These are phyloP conservation scores for Drosophila longiperda DNA, from an alignment of 2,888 invertebrate species.

Conservation along the genomic window DNA sequence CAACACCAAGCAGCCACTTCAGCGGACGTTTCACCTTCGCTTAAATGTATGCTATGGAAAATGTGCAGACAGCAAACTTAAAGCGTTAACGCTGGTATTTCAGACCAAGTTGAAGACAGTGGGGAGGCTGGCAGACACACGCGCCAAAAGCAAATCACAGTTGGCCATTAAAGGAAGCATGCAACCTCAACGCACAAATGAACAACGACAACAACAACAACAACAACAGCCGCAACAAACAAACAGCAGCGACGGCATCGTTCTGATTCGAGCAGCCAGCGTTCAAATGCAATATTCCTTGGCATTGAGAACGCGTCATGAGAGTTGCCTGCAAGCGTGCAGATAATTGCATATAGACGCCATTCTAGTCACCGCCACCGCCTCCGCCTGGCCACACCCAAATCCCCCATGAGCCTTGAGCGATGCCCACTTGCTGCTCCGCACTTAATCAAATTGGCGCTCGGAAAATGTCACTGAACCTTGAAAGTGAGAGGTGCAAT, in stretches of 20 bases:
- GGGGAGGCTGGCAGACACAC: constrained; percentile 12
- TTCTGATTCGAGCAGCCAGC: constrained; percentile 46
- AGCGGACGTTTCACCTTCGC: constrained; percentile 64
- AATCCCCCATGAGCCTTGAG: constrained; percentile 27
- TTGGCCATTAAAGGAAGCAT: constrained; percentile 47
- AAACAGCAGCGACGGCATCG: background rate
- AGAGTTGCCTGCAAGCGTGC: constrained; percentile 51
- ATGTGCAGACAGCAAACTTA: constrained; percentile 29
- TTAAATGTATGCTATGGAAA: constrained; percentile 48
- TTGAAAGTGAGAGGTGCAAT: constrained; percentile 45
- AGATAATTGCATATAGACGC: constrained; percentile 74
- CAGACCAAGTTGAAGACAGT: background rate
- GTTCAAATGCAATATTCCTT: constrained; percentile 66
- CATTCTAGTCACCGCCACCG: constrained; percentile 12
- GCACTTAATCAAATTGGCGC: constrained; percentile 78
- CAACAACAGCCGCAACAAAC: background rate
- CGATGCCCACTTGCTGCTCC: constrained; percentile 34
- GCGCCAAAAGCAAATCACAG: constrained; percentile 35
- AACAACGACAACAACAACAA: constrained; percentile 14
- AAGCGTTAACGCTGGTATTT: constrained; percentile 10
- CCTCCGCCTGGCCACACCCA: background rate
- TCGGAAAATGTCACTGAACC: constrained; percentile 75
- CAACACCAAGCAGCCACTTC: constrained; percentile 35
- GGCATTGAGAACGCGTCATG: constrained; percentile 60
- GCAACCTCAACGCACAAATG: constrained; percentile 39